A percentile compares a stretch with the other conserved stretches of the same genome.
Evolutionary conservation across 2,113 vertebrate genomes (phyloP).

Genomic region (Nettapus auritus): DNA sequence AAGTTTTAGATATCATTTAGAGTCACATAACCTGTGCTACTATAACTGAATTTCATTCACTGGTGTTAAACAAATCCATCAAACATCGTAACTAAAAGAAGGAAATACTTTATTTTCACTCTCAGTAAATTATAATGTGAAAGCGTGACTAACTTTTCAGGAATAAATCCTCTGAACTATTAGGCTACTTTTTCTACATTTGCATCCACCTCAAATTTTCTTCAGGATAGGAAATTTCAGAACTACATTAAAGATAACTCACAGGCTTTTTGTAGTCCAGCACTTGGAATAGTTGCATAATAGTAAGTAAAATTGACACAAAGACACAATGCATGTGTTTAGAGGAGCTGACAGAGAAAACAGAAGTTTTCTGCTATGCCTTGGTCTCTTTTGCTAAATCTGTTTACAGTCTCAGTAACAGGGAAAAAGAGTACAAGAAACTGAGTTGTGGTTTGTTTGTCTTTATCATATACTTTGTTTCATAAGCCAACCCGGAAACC

Average conservation of each 20-base stretch:
- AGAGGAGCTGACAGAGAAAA: slow-evolving; percentile 32
- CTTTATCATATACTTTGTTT: not conserved
- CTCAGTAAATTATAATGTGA: not conserved
- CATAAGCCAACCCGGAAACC: not conserved
- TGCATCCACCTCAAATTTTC: not conserved
- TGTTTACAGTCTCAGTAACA: not conserved
- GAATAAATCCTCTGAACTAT: not conserved
- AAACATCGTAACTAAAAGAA: not conserved
- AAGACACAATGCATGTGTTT: not conserved
- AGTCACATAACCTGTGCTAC: not conserved
- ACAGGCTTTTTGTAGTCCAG: not conserved
- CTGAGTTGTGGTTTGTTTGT: too few species aligned
- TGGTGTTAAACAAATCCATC: not conserved
- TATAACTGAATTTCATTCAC: not conserved
- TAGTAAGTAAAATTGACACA: not conserved
- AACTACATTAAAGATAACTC: slow-evolving; percentile 6
- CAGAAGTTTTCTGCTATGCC: not conserved
- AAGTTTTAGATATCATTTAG: not conserved
- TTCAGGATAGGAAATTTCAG: not conserved
- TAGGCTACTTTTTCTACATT: not conserved
- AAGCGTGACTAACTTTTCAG: not conserved
- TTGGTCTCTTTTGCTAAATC: not conserved
- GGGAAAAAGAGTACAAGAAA: not conserved
- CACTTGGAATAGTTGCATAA: not conserved
- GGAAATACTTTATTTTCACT: not conserved